These are phyloP conservation scores for Sphenopsis melanotis DNA, from an alignment of 2,797 vertebrate genomes.

Conservation along the genomic window DNA sequence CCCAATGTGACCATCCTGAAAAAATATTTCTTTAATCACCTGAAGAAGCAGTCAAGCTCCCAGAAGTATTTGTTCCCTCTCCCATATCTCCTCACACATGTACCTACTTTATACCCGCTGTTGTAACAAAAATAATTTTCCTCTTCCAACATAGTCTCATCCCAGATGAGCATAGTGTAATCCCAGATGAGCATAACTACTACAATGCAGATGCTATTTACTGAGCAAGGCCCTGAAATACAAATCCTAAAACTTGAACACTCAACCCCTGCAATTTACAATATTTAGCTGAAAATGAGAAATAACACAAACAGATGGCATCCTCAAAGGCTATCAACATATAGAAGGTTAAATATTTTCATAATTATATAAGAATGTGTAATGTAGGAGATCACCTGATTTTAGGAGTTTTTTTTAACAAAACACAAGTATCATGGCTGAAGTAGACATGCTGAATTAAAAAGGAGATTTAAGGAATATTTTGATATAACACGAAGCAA, in stretches of 20 bases:
- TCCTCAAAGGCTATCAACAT: neutral
- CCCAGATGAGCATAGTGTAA: neutral
- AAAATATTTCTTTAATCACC: neutral
- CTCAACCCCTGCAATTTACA: neutral
- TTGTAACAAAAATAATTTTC: neutral
- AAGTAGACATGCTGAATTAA: neutral
- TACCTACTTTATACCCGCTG: accelerated
- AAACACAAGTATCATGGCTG: neutral
- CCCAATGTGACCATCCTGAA: neutral
- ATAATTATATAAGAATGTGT: neutral
- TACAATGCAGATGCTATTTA: neutral
- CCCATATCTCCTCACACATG: neutral
- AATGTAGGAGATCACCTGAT: neutral
- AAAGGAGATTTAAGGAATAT: neutral
- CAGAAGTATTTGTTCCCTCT: neutral
- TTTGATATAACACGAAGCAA: neutral
- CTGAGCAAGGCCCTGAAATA: neutral
- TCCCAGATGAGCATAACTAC: neutral
- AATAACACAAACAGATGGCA: neutral
- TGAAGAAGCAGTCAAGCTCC: neutral
- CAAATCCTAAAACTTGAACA: neutral
- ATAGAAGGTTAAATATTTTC: neutral
- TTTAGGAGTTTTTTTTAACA: neutral
- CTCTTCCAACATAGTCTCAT: neutral
- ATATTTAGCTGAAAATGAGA: neutral